Percentiles rank a stretch among this genome's conserved stretches.
Conservation (phyloP, 23 tunicate genomes). For the Trididemnum nubilum region DNA sequence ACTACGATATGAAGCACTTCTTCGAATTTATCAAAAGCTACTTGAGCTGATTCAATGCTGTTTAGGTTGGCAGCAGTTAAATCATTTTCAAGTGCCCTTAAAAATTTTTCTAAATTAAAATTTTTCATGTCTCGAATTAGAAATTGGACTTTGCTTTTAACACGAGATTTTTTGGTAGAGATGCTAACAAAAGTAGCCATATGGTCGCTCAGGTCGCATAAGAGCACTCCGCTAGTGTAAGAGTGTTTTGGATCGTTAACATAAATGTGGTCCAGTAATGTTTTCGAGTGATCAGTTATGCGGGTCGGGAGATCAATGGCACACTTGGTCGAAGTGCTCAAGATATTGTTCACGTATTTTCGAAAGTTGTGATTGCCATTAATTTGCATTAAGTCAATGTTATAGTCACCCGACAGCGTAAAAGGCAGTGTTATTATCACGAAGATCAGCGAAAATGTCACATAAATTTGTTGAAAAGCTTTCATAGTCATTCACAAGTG, state of each 20-base stretch:
- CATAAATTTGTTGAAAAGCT: background rate
- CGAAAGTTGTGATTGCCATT: background rate
- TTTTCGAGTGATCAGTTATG: conserved; percentile 16
- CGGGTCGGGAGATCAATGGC: conserved; percentile 19
- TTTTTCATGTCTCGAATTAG: no score
- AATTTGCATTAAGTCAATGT: conserved; percentile 2
- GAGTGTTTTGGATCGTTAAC: background rate
- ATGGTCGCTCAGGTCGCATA: conserved; percentile 5
- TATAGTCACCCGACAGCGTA: background rate
- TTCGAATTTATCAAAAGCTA: no score
- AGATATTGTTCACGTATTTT: background rate
- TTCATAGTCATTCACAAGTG: background rate
- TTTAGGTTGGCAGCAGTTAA: no score
- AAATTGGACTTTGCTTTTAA: no score
- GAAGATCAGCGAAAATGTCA: background rate
- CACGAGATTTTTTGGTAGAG: background rate
- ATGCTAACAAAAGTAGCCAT: background rate
- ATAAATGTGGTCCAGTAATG: conserved; percentile 6
- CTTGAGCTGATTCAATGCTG: no score
- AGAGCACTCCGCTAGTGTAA: background rate
- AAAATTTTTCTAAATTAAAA: no score
- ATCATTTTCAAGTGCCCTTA: no score
- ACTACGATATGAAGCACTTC: no score
- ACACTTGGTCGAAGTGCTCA: background rate
- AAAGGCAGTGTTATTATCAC: background rate